Base-by-base conservation (phyloP, 2,797 vertebrate genomes). In the Cottoperca gobio region DNA sequence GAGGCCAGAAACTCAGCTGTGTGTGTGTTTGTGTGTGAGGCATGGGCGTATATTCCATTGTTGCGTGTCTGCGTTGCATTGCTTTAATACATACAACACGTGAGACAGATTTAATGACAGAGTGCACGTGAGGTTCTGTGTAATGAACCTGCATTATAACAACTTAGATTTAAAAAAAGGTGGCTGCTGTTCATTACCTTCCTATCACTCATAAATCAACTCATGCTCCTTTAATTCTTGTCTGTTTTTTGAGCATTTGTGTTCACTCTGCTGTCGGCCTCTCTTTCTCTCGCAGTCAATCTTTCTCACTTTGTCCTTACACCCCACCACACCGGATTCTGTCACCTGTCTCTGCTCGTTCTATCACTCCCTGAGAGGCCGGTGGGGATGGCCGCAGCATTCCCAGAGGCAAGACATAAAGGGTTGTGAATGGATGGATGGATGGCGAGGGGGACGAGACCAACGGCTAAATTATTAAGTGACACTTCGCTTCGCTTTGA, bases 401-500 rank as follows among this genome's bases (percentile, higher is more conserved):
- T 91, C 93, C 92, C 92, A 92, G 90, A 94, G 94, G 87, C 91
- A 84, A 93, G 91, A 89, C 92, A 95, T 95, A 91, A 93, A 91
- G 90, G 83, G 86, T 84, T 61, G 81, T 76, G 91, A 91, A 92
- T 88, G 90, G 89, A 88, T 82, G 87, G 90, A 88, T 80, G 88
- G 81, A 87, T 82, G 85, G 87, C 39, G 55, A 87, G 70, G 77
- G 87, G 89, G 91, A 89, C 87, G 78, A 88, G 91, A 88, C 89
- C 89, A 94, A 92, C 64, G 70, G 69, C 93, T 96, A 94, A 96
- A 97, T 97, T 95, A 97, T 97, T 97, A 92, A 93, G 86, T 91
- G 94, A 93, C 95, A 94, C 91, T 93, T 91, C 83, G 90, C 81
- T 73, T 82, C 73, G 52, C 89, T 88, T 87, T 84, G 83, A 90